phyloP scores from a whole-genome alignment of 2,888 invertebrate species.

The Luffia ferchaultella region DNA sequence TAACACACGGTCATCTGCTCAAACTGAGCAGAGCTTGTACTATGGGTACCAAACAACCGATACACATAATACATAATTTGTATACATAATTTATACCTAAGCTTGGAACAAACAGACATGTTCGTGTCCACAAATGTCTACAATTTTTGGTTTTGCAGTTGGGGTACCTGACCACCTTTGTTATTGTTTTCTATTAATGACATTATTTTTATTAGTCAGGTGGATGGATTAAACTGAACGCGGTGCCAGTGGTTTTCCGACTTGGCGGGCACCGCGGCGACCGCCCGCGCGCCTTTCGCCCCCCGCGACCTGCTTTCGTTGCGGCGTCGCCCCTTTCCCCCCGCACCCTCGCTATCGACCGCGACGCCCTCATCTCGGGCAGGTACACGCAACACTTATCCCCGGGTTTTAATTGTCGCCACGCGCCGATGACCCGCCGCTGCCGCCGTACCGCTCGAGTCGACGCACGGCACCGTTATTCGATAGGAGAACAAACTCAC shows the following conservation, averaged over 20 bases:
- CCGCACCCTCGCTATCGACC: conserved; percentile 62
- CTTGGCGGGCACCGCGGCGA: conserved; percentile 23
- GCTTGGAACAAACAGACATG: too few species aligned
- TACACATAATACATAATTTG: too few species aligned
- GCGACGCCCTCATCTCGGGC: conserved; percentile 28
- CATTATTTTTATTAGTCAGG: neutral
- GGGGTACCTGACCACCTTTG: too few species aligned
- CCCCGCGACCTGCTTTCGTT: conserved; percentile 29
- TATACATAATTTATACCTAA: too few species aligned
- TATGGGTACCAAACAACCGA: too few species aligned
- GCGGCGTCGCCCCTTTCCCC: conserved; percentile 43
- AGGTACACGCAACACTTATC: conserved; percentile 63
- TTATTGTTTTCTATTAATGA: too few species aligned
- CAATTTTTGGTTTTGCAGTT: too few species aligned
- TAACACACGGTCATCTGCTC: too few species aligned
- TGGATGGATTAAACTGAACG: neutral
- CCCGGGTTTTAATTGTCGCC: conserved; percentile 59
- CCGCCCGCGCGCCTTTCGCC: conserved; percentile 9
- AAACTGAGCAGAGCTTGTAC: too few species aligned
- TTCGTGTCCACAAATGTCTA: too few species aligned
- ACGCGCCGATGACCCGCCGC: conserved; percentile 48
- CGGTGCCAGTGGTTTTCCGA: neutral
- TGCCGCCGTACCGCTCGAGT: too few species aligned
- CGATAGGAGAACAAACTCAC: neutral
- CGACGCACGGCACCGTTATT: neutral